Percentiles rank a stretch among this genome's conserved stretches.
phyloP scores from a whole-genome alignment of 2,797 vertebrate species.

The Vireo griseus region DNA sequence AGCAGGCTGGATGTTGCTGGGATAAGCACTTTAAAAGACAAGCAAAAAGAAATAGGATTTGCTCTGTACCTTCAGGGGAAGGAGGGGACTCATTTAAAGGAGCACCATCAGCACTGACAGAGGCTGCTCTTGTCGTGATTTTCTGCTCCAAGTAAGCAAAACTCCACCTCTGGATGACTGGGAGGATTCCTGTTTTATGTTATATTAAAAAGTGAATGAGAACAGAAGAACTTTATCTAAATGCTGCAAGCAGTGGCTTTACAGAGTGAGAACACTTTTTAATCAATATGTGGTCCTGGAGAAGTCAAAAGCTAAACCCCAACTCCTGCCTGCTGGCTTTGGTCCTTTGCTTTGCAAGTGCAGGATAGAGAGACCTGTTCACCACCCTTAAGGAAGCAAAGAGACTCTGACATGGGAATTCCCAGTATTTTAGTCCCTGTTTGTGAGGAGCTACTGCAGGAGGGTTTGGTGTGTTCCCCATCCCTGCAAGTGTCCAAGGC shows the following conservation, averaged over 20 bases:
- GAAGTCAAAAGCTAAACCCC: not conserved
- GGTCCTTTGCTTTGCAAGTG: not conserved
- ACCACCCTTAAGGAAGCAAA: not conserved
- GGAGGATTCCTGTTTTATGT: not conserved
- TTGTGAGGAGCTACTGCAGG: not conserved
- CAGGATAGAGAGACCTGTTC: not conserved
- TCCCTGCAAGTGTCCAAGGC: not conserved
- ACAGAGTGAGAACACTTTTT: not conserved
- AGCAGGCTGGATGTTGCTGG: slow-evolving; percentile 1
- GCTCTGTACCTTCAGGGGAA: not conserved
- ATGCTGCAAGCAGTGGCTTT: not conserved
- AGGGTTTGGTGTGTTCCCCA: not conserved
- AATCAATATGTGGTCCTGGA: not conserved
- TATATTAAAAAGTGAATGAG: not conserved
- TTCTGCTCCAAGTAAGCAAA: slow-evolving; percentile 23
- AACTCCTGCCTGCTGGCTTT: not conserved
- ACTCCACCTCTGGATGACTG: not conserved
- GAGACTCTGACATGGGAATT: not conserved
- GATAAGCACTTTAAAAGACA: slow-evolving; percentile 10
- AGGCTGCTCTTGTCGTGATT: not conserved
- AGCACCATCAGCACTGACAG: not conserved
- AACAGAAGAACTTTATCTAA: not conserved
- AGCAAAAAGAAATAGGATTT: slow-evolving; percentile 47
- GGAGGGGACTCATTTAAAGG: not conserved
- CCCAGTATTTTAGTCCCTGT: not conserved